A percentile compares a stretch with the other conserved stretches of the same genome.
Conservation (phyloP, 2,888 invertebrate species). For the Nymphalis polychloros region DNA sequence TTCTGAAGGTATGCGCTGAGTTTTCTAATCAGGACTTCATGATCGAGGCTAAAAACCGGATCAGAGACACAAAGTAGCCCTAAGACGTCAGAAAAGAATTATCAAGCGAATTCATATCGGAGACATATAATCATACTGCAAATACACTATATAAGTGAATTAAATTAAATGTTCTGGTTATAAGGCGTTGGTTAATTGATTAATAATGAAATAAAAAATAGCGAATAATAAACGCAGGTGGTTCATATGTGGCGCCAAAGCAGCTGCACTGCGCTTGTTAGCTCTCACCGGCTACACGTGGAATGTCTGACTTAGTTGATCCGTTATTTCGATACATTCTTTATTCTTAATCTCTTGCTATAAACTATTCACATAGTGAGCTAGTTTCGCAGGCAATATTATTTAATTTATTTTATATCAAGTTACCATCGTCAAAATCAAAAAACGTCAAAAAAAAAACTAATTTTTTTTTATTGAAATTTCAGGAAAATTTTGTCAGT, state of each 20-base stretch:
- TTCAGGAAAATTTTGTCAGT: no score
- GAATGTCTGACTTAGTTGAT: constrained; percentile 11
- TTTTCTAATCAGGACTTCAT: constrained; percentile 32
- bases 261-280: constrained; percentile 22
- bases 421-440: no score
- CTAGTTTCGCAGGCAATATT: not conserved
- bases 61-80: constrained; percentile 7
- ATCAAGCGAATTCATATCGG: not conserved
- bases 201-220: not conserved
- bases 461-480: no score
- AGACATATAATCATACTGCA: not conserved
- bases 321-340: constrained; percentile 22
- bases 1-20: constrained; percentile 24
- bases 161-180: not conserved
- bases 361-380: not conserved
- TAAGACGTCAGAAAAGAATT: not conserved
- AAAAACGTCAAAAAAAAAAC: no score
- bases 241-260: constrained; percentile 12
- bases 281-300: constrained; percentile 21
- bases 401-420: not conserved
- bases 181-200: not conserved
- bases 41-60: constrained; percentile 21
- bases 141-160: not conserved
- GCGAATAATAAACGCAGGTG: constrained; percentile 1
- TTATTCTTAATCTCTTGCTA: not conserved